Evolutionary conservation across 2,888 invertebrate genomes (phyloP).

Genomic region (Hyles lineata): DNA sequence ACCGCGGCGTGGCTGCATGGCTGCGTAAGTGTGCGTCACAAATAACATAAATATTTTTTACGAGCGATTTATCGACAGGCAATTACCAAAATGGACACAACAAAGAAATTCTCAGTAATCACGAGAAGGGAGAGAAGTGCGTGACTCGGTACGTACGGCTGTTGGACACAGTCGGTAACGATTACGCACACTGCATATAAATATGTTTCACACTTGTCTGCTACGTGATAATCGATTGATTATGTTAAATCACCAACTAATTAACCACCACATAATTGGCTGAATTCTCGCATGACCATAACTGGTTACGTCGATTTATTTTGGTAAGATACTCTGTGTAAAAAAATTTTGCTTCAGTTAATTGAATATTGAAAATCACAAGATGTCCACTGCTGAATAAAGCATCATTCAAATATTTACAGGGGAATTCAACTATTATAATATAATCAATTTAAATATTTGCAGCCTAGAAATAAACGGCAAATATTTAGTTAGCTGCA

Average conservation of each 20-base stretch:
- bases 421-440: too few relatives aligned
- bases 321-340: not conserved
- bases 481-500: too few relatives aligned
- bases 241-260: slow-evolving; percentile 14
- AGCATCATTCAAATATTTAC: too few relatives aligned
- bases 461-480: too few relatives aligned
- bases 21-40: slow-evolving; percentile 2
- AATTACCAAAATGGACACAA: slow-evolving; percentile 58
- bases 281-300: not conserved
- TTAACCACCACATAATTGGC: slow-evolving; percentile 3
- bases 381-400: too few relatives aligned
- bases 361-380: not conserved
- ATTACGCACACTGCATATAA: slow-evolving; percentile 14
- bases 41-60: slow-evolving; percentile 34
- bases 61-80: slow-evolving; percentile 54
- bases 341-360: not conserved
- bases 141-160: slow-evolving; percentile 13
- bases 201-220: slow-evolving; percentile 12
- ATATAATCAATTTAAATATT: too few relatives aligned
- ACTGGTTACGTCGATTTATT: not conserved
- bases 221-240: slow-evolving; percentile 21
- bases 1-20: not conserved
- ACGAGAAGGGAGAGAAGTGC: slow-evolving; percentile 29
- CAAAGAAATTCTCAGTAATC: slow-evolving; percentile 41
- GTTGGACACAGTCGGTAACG: slow-evolving; percentile 18